These are phyloP conservation scores for Nowickia ferox DNA, from an alignment of 2,888 invertebrate genomes.

Conservation along the genomic window DNA sequence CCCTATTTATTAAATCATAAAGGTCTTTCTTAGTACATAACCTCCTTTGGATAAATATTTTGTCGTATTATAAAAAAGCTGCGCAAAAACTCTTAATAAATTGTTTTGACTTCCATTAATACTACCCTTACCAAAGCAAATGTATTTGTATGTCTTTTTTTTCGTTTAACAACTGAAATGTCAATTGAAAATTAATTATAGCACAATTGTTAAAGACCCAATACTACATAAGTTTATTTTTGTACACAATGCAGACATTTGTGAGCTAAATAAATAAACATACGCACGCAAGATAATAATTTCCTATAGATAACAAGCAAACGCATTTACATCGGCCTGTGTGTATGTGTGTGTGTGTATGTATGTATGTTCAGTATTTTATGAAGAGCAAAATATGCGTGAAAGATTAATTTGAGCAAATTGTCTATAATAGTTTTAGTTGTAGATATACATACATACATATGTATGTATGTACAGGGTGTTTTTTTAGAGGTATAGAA, in stretches of 20 bases:
- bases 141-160: not conserved
- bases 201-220: conserved; percentile 40
- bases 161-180: conserved; percentile 51
- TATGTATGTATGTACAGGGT: too few relatives aligned
- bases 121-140: not conserved
- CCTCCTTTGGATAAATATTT: too few relatives aligned
- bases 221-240: conserved; percentile 21
- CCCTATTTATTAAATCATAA: too few relatives aligned
- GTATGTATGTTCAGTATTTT: not conserved
- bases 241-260: not conserved
- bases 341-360: not conserved
- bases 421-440: too few relatives aligned
- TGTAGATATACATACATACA: too few relatives aligned
- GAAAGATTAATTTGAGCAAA: too few relatives aligned
- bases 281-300: conserved; percentile 6
- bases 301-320: not conserved
- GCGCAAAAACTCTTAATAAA: too few relatives aligned
- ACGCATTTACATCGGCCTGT: not conserved
- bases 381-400: too few relatives aligned
- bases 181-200: conserved; percentile 62
- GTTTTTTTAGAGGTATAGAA: too few relatives aligned
- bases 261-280: not conserved
- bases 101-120: too few relatives aligned
- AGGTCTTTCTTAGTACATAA: too few relatives aligned
- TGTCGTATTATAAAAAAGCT: too few relatives aligned